Evolutionary conservation across 2,797 vertebrate genomes (phyloP).

Genomic region (Coluber constrictor): DNA sequence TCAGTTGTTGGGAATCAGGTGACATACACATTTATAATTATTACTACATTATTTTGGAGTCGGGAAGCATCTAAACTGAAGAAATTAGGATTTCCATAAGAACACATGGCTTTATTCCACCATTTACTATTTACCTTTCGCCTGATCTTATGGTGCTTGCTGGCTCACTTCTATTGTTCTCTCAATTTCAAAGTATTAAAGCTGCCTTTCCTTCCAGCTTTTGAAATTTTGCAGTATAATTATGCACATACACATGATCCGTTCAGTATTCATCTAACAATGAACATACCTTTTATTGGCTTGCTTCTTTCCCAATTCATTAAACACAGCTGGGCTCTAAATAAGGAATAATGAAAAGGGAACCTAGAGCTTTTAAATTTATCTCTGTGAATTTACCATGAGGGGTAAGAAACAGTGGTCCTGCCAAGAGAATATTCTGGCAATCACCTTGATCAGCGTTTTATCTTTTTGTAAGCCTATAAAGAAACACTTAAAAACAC

Average conservation of each 20-base stretch:
- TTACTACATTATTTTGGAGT: not conserved
- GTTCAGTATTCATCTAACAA: slow-evolving; percentile 58
- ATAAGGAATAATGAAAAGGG: slow-evolving; percentile 55
- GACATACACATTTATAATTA: not conserved
- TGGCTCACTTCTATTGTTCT: slow-evolving; percentile 43
- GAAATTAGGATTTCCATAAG: not conserved
- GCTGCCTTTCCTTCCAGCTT: slow-evolving; percentile 52
- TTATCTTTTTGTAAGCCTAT: fast-evolving
- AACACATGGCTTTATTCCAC: not conserved
- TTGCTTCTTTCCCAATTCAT: slow-evolving; percentile 61
- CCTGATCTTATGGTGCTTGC: slow-evolving; percentile 36
- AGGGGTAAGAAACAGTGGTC: not conserved
- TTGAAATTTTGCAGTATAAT: slow-evolving; percentile 59
- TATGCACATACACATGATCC: slow-evolving; percentile 46
- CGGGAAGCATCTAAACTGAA: not conserved
- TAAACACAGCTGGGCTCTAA: slow-evolving; percentile 63
- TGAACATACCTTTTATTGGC: slow-evolving; percentile 60
- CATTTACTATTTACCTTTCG: slow-evolving; percentile 30
- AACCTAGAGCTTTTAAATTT: slow-evolving; percentile 40
- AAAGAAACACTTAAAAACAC: not conserved
- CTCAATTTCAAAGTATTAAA: slow-evolving; percentile 55
- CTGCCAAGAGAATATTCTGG: fast-evolving
- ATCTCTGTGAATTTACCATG: not conserved
- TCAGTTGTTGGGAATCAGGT: not conserved
- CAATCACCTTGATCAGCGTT: not conserved